Conservation (phyloP, 2,797 vertebrate genomes). For the Micrastur ruficollis region DNA sequence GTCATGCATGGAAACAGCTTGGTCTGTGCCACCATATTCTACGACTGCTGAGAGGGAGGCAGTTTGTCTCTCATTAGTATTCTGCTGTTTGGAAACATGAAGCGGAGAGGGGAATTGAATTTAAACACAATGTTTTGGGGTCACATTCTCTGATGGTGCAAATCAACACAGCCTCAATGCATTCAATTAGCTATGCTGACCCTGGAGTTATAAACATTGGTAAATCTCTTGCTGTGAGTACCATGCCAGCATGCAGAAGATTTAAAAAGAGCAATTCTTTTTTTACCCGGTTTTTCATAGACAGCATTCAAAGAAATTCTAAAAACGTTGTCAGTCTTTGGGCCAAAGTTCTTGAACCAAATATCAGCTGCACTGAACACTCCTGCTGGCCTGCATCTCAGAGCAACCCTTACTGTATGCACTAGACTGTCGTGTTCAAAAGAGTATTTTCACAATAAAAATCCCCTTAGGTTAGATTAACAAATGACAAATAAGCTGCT, state of each 20-base stretch:
- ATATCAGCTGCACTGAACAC: not conserved
- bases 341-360: not conserved
- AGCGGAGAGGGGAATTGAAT: not conserved
- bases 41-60: not conserved
- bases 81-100: not conserved
- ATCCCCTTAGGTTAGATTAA: not conserved
- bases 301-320: not conserved
- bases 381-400: not conserved
- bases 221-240: not conserved
- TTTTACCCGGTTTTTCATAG: accelerated
- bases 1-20: not conserved
- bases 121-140: not conserved
- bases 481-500: not conserved
- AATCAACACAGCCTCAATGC: not conserved
- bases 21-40: not conserved
- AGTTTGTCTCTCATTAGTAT: not conserved
- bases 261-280: not conserved
- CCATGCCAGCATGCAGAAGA: not conserved
- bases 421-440: not conserved
- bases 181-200: not conserved
- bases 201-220: not conserved
- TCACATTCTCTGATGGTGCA: not conserved
- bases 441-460: not conserved
- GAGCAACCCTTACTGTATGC: not conserved
- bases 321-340: not conserved